Evolutionary conservation across 2,797 vertebrate genomes (phyloP), one percentile per base, ranked within the genome.

Genomic region (Clarias platycephalus): DNA sequence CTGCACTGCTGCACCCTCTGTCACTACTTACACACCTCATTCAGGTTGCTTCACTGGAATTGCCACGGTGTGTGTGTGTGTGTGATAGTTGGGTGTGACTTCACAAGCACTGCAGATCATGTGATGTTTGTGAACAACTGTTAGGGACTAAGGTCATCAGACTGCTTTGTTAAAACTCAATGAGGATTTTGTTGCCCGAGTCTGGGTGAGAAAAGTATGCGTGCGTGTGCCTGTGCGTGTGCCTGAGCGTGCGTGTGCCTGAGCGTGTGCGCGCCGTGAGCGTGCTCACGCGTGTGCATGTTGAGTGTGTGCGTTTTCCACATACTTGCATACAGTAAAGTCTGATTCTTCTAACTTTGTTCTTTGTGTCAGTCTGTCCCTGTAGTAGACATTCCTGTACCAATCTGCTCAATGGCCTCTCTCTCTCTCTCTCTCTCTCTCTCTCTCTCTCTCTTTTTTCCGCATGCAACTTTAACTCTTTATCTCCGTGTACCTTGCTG

Each of bases 401-500:
- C 40, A 63, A 67, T 83, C 62, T 85, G 76, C 40, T 83, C 80
- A 84, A 63, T 20, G 70, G 74, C 81, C 34, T 55, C 74, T 68
- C 74, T 82, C 37, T 80, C 64, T 66, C 26, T 83, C 53, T 84
- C 53, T 60, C 34, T 88, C 20, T 84, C 60, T 91, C 90, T 90
- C 89, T 84, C 7, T 44, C 1, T 1, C 76, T 88, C 20, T 84
- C 58, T 91, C 90, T 90, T 84, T 90, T 87, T 90, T 94, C 92
- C 94, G 95, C 96, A 94, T 95, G 95, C 89, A 84, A 91, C 94
- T 78, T 89, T 96, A 94, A 95, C 96, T 94, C 94, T 94, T 96
- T 97, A 95, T 97, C 91, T 96, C 92, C 95, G 95, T 94, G 93
- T 97, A 91, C 96, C 96, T 96, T 94, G 96, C 96, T 95, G 96